Evolutionary conservation across 1,140 invertebrate genomes (phyloP).

Genomic region (Drosophila teissieri): DNA sequence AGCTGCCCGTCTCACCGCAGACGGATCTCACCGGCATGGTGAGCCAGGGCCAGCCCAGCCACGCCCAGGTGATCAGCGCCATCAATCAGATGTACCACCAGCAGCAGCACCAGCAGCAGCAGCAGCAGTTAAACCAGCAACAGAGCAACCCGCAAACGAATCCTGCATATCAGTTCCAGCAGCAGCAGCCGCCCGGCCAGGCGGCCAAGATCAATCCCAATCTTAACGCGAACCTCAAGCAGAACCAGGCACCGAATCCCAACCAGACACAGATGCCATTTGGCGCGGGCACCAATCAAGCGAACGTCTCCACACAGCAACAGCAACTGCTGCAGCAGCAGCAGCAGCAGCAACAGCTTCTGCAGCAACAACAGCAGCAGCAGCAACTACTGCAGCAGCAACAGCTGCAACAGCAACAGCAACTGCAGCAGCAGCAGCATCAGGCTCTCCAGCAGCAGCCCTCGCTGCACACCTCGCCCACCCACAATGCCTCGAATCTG

Average conservation of each 20-base stretch:
- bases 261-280: constrained; percentile 32
- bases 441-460: constrained; percentile 62
- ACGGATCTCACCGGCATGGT: constrained; percentile 75
- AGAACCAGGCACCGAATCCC: constrained; percentile 22
- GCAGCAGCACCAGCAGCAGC: constrained; percentile 71
- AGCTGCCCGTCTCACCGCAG: constrained; percentile 78
- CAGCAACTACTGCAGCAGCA: constrained; percentile 46
- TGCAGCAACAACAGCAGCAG: constrained; percentile 37
- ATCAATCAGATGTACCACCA: constrained; percentile 80
- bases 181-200: constrained; percentile 73
- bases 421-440: constrained; percentile 33
- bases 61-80: constrained; percentile 69
- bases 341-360: constrained; percentile 34
- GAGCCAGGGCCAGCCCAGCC: constrained; percentile 69
- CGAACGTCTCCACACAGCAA: constrained; percentile 34
- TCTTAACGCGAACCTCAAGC: constrained; percentile 25
- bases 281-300: constrained; percentile 54
- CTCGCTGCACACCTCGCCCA: constrained; percentile 62
- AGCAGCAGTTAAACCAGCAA: constrained; percentile 53
- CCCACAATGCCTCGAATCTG: constrained; percentile 63
- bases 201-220: constrained; percentile 48
- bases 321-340: constrained; percentile 33
- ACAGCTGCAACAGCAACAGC: constrained; percentile 42
- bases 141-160: constrained; percentile 74
- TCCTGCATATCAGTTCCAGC: constrained; percentile 78